Evolutionary conservation across 1,140 invertebrate species (phyloP).

Genomic region (Drosophila willistoni): DNA sequence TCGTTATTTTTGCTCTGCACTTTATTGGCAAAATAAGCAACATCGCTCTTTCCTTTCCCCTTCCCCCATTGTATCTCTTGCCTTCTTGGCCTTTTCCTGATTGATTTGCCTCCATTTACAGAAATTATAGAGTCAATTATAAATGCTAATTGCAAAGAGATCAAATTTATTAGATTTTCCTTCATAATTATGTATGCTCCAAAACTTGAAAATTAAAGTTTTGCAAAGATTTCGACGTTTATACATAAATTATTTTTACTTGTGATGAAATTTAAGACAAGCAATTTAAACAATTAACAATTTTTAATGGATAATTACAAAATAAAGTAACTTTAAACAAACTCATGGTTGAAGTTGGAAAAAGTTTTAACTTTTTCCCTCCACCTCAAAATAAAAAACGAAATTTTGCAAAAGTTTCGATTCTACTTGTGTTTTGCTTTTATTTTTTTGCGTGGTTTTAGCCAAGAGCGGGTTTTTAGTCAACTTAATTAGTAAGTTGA

Average conservation of each 20-base stretch:
- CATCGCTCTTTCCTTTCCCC: not conserved
- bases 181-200: slow-evolving; percentile 32
- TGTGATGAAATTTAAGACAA: slow-evolving; percentile 37
- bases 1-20: slow-evolving; percentile 20
- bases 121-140: slow-evolving; percentile 60
- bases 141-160: slow-evolving; percentile 71
- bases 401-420: slow-evolving; percentile 45
- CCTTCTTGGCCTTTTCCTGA: slow-evolving; percentile 21
- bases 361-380: slow-evolving; percentile 8
- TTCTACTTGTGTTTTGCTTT: not conserved
- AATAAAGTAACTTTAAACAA: slow-evolving; percentile 10
- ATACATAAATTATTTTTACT: slow-evolving; percentile 45
- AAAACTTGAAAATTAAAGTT: slow-evolving; percentile 50
- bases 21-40: slow-evolving; percentile 3
- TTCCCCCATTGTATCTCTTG: too few relatives aligned
- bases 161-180: slow-evolving; percentile 16
- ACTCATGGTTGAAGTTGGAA: not conserved
- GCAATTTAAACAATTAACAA: slow-evolving; percentile 57
- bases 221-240: slow-evolving; percentile 14
- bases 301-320: slow-evolving; percentile 21
- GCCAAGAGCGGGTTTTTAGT: slow-evolving; percentile 50
- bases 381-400: not conserved
- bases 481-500: slow-evolving; percentile 80
- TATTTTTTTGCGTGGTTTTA: slow-evolving; percentile 14
- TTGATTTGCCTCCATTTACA: slow-evolving; percentile 39